Percentiles rank a stretch among this genome's conserved stretches.
Evolutionary conservation across 2,113 vertebrate species (phyloP).

Genomic region (Gasterosteus aculeatus): DNA sequence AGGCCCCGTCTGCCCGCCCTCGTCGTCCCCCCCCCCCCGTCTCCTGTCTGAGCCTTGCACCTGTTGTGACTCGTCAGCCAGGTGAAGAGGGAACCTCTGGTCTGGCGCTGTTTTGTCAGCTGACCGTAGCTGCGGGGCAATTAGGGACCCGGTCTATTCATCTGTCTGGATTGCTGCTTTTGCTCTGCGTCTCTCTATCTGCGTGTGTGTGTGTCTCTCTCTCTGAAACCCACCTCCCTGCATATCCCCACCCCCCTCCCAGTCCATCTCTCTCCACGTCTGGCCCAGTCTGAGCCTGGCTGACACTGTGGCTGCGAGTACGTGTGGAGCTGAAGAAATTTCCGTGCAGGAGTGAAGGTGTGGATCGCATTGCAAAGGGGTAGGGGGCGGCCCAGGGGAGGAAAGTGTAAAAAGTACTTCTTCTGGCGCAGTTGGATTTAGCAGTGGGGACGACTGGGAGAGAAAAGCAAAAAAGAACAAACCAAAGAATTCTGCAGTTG

Average conservation of each 20-base stretch:
- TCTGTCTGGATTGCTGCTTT: conserved; percentile 64
- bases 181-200: conserved; percentile 35
- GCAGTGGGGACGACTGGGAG: background rate
- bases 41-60: conserved; percentile 61
- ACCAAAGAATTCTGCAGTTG: conserved; percentile 37
- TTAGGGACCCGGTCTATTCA: conserved; percentile 61
- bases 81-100: conserved; percentile 64
- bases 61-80: conserved; percentile 74
- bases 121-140: conserved; percentile 66
- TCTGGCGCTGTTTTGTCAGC: conserved; percentile 64
- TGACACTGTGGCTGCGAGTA: conserved; percentile 51
- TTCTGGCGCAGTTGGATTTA: conserved; percentile 14
- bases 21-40: background rate
- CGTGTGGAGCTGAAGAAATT: conserved; percentile 54
- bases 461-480: conserved; percentile 16
- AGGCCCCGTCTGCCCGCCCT: conserved; percentile 34
- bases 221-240: conserved; percentile 57
- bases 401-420: conserved; percentile 17
- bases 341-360: conserved; percentile 52
- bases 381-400: background rate
- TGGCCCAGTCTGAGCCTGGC: conserved; percentile 56
- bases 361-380: conserved; percentile 41
- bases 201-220: conserved; percentile 20
- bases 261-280: conserved; percentile 51
- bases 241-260: conserved; percentile 59